Base-by-base conservation (phyloP, 2,797 vertebrate genomes). In the Sebastes oblongus region DNA sequence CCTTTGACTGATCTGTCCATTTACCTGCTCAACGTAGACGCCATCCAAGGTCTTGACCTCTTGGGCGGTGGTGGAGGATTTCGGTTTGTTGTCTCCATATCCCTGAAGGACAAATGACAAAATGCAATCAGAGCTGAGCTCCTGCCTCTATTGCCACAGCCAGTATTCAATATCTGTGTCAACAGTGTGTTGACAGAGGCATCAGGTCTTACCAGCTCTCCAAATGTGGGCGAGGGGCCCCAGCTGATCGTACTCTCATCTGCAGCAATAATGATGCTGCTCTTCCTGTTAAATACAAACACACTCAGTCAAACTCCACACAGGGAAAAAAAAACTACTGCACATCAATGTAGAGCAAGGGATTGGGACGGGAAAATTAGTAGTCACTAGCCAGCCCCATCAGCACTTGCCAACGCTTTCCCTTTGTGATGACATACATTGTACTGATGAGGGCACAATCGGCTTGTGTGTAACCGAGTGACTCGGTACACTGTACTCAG, bases 161-260 rank as follows among this genome's bases (percentile, higher is more conserved):
- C 32, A 42, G 54, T 36, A 39, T 13, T 58, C 5, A 59, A 2
- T 52, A 8, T 25, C 12, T n/a, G 11, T 16, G n/a, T n/a, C 11
- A 36, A 4, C 24, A 65, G 39, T 25, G 64, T 29, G 11, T 5
- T 27, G 13, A 11, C 4, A 6, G 22, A 72, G 11, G 16, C 39
- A 6, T 34, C 13, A 9, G 30, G 58, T 61, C 96, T 96, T 90
- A 99, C 98, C 97, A 99, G 93, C 77, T 99, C 98, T 86, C 98
- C 98, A 4, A 97, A 99, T 11, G 98, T 98, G 1, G 98, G 98
- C 0, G 98, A 99, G 0, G 98, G 98, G 0, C 98, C 98, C 97
- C 97, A 99, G 92, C 97, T 99, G 94, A 99, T 99, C 4, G 98
- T 98, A 91, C 98, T 99, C 88, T 99, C 98, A 12, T 99, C 98